Evolutionary conservation across 2,888 invertebrate genomes (phyloP).

Genomic region (Heliconius ismenius): DNA sequence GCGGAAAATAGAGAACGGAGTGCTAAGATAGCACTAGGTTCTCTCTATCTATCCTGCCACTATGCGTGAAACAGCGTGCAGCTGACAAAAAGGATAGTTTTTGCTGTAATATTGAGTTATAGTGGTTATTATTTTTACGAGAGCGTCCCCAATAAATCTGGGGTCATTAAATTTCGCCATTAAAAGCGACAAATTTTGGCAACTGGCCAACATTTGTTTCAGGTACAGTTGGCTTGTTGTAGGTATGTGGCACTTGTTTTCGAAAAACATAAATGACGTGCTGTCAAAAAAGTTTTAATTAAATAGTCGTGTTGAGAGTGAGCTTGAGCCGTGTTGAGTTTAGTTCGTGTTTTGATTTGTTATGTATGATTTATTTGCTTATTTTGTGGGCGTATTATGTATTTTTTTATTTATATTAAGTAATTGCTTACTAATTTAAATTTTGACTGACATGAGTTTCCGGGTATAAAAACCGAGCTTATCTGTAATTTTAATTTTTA

Average conservation of each 20-base stretch:
- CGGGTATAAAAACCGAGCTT: too few species aligned
- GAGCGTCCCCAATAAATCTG: conserved; percentile 40
- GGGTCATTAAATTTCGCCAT: conserved; percentile 42
- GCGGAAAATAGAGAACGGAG: too few species aligned
- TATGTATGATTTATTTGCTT: neutral
- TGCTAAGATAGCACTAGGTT: too few species aligned
- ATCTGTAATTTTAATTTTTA: too few species aligned
- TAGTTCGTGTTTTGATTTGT: neutral
- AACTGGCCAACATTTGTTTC: conserved; percentile 35
- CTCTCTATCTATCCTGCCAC: too few species aligned
- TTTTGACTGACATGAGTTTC: too few species aligned
- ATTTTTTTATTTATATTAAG: too few species aligned
- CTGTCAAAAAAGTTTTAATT: conserved; percentile 27
- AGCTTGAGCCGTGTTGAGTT: neutral
- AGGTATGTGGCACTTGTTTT: conserved; percentile 35
- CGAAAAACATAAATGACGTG: conserved; percentile 30
- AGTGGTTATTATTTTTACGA: conserved; percentile 37
- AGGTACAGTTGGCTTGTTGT: conserved; percentile 36
- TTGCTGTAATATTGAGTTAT: conserved; percentile 8
- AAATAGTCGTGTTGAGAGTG: neutral
- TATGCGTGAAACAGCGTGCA: too few species aligned
- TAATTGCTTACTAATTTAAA: too few species aligned
- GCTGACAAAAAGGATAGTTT: too few species aligned
- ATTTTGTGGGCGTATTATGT: neutral
- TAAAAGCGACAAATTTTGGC: conserved; percentile 42